Base-by-base conservation (phyloP, 2,113 vertebrate genomes). In the Acinonyx jubatus region DNA sequence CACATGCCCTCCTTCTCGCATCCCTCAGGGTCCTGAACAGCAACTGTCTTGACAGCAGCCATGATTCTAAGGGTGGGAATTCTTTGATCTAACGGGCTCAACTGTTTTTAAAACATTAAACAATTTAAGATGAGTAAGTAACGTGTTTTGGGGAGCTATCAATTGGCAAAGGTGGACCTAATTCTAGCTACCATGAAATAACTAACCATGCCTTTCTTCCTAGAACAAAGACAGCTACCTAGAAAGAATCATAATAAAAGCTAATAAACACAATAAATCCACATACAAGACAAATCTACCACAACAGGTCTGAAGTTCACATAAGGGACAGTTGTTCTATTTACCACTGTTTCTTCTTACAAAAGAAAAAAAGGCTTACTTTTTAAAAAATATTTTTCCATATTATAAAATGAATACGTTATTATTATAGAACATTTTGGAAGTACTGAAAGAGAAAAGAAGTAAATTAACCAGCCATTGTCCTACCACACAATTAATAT, bases 21-120 rank as follows among this genome's bases (percentile, higher is more conserved):
- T 33, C 45, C 7, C 18, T 71, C 14, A 4, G 94, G n/a, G 11
- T 5, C 19, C 38, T 1, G 6, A 16, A 80, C 0, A 89, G n/a
- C 38, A 80, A 11, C 38, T 65, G 31, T 4, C 25, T 6, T 8
- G 11, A 76, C 10, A 27, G 25, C 3, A 48, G 68, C 45, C 11
- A 8, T 33, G 7, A 1, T 45, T 41, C 18, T 50, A 52, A 63
- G 19, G 4, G 68, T 16, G 4, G 5, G 18, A 29, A 33, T 85
- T 38, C 50, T 74, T 71, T 36, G 3, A 89, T 84, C 31, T 65
- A 52, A 50, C 10, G 3, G 41, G 71, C 87, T 23, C 50, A 76
- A 83, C 68, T 81, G 5, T 78, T 90, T 89, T 69, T 38, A 86
- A 85, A 95, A 52, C 73, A 89, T 69, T 48, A 87, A 71, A 81